A percentile compares a stretch with the other conserved stretches of the same genome.
phyloP scores from a whole-genome alignment of 2,797 vertebrate species.

The Myotis pilosus region DNA sequence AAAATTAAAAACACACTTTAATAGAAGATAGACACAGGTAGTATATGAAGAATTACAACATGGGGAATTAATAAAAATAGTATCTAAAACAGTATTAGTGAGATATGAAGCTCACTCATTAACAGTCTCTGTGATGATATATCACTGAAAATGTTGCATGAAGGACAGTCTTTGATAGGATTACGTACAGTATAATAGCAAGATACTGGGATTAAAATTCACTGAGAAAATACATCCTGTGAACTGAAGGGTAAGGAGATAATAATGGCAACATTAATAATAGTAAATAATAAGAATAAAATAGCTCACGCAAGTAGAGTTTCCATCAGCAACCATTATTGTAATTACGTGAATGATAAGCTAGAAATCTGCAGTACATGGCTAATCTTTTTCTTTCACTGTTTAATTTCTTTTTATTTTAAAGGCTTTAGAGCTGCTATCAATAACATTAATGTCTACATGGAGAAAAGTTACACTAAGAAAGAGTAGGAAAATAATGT shows the following conservation, averaged over 20 bases:
- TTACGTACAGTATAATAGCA: constrained; percentile 92
- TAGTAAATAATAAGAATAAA: constrained; percentile 94
- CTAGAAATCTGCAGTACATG: constrained; percentile 93
- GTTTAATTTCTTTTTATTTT: constrained; percentile 83
- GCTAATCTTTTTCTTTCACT: constrained; percentile 91
- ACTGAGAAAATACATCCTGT: constrained; percentile 89
- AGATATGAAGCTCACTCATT: constrained; percentile 94
- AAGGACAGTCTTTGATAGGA: constrained; percentile 94
- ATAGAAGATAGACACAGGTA: constrained; percentile 85
- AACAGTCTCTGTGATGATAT: constrained; percentile 91
- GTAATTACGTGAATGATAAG: constrained; percentile 90
- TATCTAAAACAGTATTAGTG: constrained; percentile 94
- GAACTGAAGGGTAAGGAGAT: constrained; percentile 88
- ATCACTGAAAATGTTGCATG: constrained; percentile 94
- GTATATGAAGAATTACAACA: constrained; percentile 84
- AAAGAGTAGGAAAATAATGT: constrained; percentile 69
- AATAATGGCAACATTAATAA: constrained; percentile 89
- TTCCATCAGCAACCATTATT: constrained; percentile 89
- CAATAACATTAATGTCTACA: constrained; percentile 84
- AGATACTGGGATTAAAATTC: constrained; percentile 95
- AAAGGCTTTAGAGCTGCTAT: constrained; percentile 81
- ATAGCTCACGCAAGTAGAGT: constrained; percentile 92
- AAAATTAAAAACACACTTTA: constrained; percentile 87
- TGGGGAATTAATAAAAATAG: constrained; percentile 93
- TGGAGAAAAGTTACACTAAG: constrained; percentile 58